Conservation (phyloP, 2,888 invertebrate genomes). For the Thymelicus acteon region DNA sequence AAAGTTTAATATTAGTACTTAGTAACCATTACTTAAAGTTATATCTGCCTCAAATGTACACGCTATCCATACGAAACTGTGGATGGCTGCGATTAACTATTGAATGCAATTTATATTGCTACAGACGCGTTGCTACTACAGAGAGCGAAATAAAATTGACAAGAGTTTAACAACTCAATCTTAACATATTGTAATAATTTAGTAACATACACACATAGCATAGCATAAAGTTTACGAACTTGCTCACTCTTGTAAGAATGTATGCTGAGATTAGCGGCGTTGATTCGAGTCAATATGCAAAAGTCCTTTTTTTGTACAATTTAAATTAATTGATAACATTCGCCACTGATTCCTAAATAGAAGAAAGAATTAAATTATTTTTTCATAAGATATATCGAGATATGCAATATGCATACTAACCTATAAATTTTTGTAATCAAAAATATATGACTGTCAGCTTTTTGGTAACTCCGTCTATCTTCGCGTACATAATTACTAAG, state of each 20-base stretch:
- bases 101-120: neutral
- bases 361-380: conserved; percentile 36
- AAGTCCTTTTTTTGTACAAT: conserved; percentile 31
- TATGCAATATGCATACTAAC: conserved; percentile 24
- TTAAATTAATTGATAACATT: conserved; percentile 27
- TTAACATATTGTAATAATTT: conserved; percentile 38
- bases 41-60: neutral
- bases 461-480: conserved; percentile 42
- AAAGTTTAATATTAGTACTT: neutral
- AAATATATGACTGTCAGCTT: conserved; percentile 33
- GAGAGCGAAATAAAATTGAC: neutral
- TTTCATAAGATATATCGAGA: conserved; percentile 35
- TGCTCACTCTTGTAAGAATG: conserved; percentile 48
- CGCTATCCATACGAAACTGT: neutral
- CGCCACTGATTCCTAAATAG: conserved; percentile 34
- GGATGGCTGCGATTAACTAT: neutral
- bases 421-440: conserved; percentile 34
- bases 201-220: conserved; percentile 40
- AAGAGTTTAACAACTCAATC: conserved; percentile 40
- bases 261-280: conserved; percentile 46
- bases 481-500: conserved; percentile 46
- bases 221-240: conserved; percentile 47
- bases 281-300: conserved; percentile 21
- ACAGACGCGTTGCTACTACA: neutral
- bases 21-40: neutral